phyloP scores from a whole-genome alignment of 1,140 invertebrate genomes.

The Sitobion miscanthi region DNA sequence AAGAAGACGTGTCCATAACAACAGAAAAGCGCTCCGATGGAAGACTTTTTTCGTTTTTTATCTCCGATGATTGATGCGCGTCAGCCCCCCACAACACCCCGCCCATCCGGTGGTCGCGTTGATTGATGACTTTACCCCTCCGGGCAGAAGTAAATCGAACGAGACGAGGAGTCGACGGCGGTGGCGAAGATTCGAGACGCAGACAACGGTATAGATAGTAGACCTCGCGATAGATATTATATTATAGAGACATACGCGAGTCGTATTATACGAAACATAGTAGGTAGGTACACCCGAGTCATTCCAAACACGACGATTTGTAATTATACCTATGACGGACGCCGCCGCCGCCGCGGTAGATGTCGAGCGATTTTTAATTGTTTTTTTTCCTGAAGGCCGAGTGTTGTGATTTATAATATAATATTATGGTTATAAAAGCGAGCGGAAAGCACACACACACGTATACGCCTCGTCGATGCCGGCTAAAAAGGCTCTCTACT shows the following conservation, averaged over 20 bases:
- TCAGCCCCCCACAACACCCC: background rate
- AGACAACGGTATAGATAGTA: background rate
- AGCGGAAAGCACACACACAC: no score
- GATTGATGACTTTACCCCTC: slow-evolving; percentile 25
- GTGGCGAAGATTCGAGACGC: background rate
- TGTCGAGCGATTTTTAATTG: background rate
- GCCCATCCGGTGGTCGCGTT: background rate
- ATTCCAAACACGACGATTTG: slow-evolving; percentile 20
- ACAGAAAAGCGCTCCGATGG: background rate
- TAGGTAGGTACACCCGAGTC: background rate
- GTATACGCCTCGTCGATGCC: no score
- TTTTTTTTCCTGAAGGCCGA: background rate
- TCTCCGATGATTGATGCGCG: slow-evolving; percentile 14
- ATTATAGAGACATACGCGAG: background rate
- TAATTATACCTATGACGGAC: slow-evolving; percentile 10
- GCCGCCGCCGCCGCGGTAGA: background rate
- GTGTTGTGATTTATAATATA: background rate
- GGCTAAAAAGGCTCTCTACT: no score
- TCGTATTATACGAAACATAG: background rate
- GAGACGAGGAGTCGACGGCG: background rate
- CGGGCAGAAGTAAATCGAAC: slow-evolving; percentile 38
- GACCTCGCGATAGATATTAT: background rate
- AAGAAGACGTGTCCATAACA: background rate
- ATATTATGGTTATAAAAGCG: no score
- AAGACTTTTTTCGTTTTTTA: background rate